Conservation (phyloP, 2,113 vertebrate genomes). For the Myrmophylax atrothorax region DNA sequence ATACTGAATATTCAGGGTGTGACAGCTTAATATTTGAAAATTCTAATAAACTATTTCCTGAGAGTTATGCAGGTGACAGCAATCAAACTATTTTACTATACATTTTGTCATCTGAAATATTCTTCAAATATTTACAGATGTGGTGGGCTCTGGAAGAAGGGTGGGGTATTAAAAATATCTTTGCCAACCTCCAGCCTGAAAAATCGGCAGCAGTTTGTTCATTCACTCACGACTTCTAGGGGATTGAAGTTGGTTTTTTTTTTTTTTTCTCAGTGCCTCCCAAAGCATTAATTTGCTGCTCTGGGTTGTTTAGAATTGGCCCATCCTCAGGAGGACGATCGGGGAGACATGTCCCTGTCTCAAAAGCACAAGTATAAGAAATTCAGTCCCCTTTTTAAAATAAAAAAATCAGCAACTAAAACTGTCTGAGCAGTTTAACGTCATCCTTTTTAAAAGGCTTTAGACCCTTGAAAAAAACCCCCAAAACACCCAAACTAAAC, state of each 20-base stretch:
- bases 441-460: not conserved
- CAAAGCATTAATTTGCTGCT: slow-evolving; percentile 21
- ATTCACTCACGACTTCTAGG: not conserved
- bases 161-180: not conserved
- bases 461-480: not conserved
- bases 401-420: not conserved
- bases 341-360: too few relatives aligned
- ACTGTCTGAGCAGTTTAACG: not conserved
- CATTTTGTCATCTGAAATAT: not conserved
- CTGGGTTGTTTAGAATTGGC: slow-evolving; percentile 40
- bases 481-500: too few relatives aligned
- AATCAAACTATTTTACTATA: not conserved
- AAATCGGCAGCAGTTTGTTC: not conserved
- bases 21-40: not conserved
- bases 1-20: not conserved
- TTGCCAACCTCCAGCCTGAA: not conserved
- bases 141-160: not conserved
- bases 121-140: not conserved
- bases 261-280: not conserved
- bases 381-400: not conserved
- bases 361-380: not conserved
- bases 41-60: not conserved
- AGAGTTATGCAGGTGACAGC: not conserved
- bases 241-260: not conserved
- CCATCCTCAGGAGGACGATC: not conserved